Evolutionary conservation across 2,888 invertebrate genomes (phyloP), one percentile per base, ranked within the genome.

Genomic region (Steromphala cineraria): DNA sequence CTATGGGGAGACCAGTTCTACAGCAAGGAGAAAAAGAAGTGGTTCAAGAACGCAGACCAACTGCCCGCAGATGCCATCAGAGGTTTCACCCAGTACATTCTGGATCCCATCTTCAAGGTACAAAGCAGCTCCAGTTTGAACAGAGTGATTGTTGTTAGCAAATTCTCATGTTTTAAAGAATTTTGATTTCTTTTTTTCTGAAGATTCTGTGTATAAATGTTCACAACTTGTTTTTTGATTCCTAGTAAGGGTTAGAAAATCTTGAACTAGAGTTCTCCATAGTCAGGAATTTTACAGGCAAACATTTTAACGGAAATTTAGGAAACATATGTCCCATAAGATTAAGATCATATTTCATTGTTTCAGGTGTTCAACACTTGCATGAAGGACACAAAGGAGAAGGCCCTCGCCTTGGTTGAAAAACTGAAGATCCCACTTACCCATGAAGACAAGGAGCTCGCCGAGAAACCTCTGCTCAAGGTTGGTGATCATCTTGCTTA

Each of bases 1-100:
- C 90, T 95, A 67, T 99, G 99, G 99, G 99, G 99, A 92, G 99
- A 99, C 94, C 98, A 98, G 94, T 99, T 99, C 96, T 99, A 98
- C 95, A 98, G 98, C 91, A 95, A 96, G 84, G 96, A 97, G 93
- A 98, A 98, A 86, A 99, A 99, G 96, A 99, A 99, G 94, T 99
- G 99, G 99, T 95, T 96, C 80, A 91, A 88, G 56, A 78, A 76
- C 5, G 76, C 56, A n/a, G 67, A 19, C 8, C 67, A 83, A 36
- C 79, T 53, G 3, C 78, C 75, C 10, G 82, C 80, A 52, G 86
- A 84, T 71, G 85, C 82, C 36, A 83, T 84, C 13, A 96, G 99
- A 90, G 99, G 99, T 0, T 99, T 99, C 96, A 97, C 97, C 94
- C 98, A 99, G 96, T 99, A 99, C 94, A 97, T 99, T 91, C 95